Conservation (phyloP, 2,113 vertebrate genomes). For the Eudyptes chrysolophus region DNA sequence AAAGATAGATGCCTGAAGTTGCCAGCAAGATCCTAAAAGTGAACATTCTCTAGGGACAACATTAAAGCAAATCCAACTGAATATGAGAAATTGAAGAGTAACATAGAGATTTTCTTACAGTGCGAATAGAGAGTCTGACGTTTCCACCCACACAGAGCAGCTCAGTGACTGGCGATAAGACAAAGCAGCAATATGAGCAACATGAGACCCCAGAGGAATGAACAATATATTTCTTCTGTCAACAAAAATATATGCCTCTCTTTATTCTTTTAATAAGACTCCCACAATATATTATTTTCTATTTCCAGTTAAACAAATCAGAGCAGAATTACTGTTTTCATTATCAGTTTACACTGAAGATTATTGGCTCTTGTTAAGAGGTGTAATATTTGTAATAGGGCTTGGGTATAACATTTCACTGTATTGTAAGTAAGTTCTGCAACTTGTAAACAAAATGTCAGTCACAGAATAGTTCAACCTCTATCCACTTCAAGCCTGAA, state of each 20-base stretch:
- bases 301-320: constrained; percentile 6
- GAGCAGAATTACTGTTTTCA: neutral
- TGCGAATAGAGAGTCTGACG: neutral
- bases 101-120: neutral
- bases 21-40: neutral
- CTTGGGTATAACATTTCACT: neutral
- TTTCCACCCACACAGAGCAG: constrained; percentile 41
- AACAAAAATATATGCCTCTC: constrained; percentile 8
- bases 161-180: constrained; percentile 29
- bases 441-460: neutral
- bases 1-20: neutral
- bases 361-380: neutral
- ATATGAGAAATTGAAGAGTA: neutral
- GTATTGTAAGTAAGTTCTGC: neutral
- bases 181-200: constrained; percentile 27
- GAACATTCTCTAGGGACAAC: neutral
- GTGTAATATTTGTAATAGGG: neutral
- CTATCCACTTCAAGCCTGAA: neutral
- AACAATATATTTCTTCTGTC: constrained; percentile 21
- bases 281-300: neutral
- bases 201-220: constrained; percentile 8
- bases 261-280: constrained; percentile 5
- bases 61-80: neutral
- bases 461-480: neutral
- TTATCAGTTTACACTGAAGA: neutral